phyloP scores from a whole-genome alignment of 2,797 vertebrate genomes.

The Enoplosus armatus region DNA sequence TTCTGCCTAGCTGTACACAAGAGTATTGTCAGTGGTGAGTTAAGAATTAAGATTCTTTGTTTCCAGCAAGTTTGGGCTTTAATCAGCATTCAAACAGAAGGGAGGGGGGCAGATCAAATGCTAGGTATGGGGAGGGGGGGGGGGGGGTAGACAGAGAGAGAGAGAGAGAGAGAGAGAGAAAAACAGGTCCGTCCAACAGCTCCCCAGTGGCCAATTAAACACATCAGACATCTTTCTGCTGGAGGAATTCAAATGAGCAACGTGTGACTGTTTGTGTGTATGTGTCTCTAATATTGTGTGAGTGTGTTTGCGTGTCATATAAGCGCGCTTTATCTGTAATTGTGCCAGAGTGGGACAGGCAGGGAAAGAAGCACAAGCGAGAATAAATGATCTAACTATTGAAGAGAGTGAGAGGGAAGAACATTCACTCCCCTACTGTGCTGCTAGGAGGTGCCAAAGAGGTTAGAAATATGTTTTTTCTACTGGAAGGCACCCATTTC shows the following conservation, averaged over 20 bases:
- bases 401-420: conserved; percentile 3
- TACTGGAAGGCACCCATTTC: neutral
- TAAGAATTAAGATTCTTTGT: conserved; percentile 20
- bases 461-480: conserved; percentile 3
- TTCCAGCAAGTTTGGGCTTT: conserved; percentile 14
- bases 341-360: conserved; percentile 6
- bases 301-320: neutral
- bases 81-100: conserved; percentile 32
- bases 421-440: neutral
- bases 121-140: too few relatives aligned
- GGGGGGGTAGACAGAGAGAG: neutral
- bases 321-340: neutral
- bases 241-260: conserved; percentile 59
- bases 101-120: neutral
- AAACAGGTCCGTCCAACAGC: conserved; percentile 6
- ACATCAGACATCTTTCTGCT: conserved; percentile 52
- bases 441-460: conserved; percentile 24
- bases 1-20: neutral
- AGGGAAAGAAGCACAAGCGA: neutral
- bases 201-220: conserved; percentile 65
- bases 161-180: conserved; percentile 2
- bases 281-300: conserved; percentile 14
- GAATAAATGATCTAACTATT: conserved; percentile 34
- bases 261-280: conserved; percentile 29
- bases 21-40: neutral